Percentiles rank a stretch among this genome's conserved stretches.
phyloP scores from a whole-genome alignment of 1,140 invertebrate species.

The Melipona quadrifasciata region DNA sequence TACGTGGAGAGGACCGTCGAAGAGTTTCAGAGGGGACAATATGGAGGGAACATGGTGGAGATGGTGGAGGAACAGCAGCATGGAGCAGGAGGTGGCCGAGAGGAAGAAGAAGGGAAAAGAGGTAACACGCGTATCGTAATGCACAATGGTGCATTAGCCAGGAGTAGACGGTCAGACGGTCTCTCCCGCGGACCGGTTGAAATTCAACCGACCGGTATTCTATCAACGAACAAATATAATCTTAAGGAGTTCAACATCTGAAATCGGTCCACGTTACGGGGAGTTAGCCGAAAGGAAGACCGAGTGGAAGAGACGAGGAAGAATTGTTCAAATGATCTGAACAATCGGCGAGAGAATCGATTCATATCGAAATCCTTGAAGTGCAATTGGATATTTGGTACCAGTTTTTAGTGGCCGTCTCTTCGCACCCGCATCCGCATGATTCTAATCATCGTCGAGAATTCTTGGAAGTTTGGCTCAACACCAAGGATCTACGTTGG shows the following conservation, averaged over 20 bases:
- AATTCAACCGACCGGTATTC: constrained; percentile 5
- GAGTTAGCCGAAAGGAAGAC: too few relatives aligned
- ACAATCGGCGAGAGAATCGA: neutral
- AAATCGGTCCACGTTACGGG: too few relatives aligned
- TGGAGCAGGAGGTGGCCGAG: constrained; percentile 55
- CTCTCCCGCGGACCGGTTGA: constrained; percentile 48
- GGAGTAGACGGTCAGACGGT: constrained; percentile 60
- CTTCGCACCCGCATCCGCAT: neutral
- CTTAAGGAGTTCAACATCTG: neutral
- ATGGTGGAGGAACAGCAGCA: constrained; percentile 51
- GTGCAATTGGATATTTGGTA: neutral
- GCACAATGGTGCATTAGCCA: constrained; percentile 67
- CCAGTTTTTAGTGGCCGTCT: neutral
- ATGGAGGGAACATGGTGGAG: constrained; percentile 45
- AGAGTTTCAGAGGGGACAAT: constrained; percentile 18
- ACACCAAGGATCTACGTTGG: neutral
- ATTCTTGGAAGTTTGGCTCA: neutral
- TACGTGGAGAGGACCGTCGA: constrained; percentile 36
- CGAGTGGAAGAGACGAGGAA: neutral
- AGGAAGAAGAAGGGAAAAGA: constrained; percentile 64
- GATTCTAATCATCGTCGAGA: neutral
- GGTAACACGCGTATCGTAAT: constrained; percentile 52
- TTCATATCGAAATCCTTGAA: neutral
- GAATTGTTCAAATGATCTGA: neutral
- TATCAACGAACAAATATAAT: neutral